These are phyloP conservation scores for Lucifuga dentata DNA, from an alignment of 2,113 vertebrate species.

Conservation along the genomic window DNA sequence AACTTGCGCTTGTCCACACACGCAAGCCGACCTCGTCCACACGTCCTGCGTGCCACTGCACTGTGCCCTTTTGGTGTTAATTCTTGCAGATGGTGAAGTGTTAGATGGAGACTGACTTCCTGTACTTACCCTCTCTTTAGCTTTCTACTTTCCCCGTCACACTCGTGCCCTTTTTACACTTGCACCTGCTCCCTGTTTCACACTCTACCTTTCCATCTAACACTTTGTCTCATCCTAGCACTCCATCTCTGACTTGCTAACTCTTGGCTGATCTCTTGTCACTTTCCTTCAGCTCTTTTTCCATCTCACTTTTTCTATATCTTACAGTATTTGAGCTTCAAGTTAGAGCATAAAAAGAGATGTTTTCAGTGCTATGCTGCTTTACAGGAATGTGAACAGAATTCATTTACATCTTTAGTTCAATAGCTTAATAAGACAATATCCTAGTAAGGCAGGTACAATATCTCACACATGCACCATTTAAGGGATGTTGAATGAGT, in stretches of 20 bases:
- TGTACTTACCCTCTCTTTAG: conserved; percentile 43
- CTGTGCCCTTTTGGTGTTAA: neutral
- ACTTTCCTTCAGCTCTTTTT: conserved; percentile 30
- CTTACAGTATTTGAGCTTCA: conserved; percentile 18
- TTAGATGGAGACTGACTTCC: conserved; percentile 24
- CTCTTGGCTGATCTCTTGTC: conserved; percentile 38
- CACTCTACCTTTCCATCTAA: conserved; percentile 44
- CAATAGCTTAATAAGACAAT: too few species aligned
- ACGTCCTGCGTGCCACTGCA: neutral
- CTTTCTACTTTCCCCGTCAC: conserved; percentile 40
- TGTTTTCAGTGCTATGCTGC: neutral
- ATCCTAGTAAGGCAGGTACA: too few species aligned
- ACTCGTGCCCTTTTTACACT: conserved; percentile 43
- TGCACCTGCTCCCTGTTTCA: conserved; percentile 66
- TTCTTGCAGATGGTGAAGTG: neutral
- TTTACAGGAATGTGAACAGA: conserved; percentile 5
- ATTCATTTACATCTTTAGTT: too few species aligned
- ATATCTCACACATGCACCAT: too few species aligned
- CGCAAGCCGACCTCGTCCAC: neutral
- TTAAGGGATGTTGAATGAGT: too few species aligned
- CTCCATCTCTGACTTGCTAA: conserved; percentile 39
- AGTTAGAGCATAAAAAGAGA: conserved; percentile 15
- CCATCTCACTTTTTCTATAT: conserved; percentile 27
- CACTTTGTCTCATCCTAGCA: conserved; percentile 39
- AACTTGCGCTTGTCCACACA: conserved; percentile 1